Conservation (phyloP, 1,140 invertebrate genomes). For the Maniola jurtina region DNA sequence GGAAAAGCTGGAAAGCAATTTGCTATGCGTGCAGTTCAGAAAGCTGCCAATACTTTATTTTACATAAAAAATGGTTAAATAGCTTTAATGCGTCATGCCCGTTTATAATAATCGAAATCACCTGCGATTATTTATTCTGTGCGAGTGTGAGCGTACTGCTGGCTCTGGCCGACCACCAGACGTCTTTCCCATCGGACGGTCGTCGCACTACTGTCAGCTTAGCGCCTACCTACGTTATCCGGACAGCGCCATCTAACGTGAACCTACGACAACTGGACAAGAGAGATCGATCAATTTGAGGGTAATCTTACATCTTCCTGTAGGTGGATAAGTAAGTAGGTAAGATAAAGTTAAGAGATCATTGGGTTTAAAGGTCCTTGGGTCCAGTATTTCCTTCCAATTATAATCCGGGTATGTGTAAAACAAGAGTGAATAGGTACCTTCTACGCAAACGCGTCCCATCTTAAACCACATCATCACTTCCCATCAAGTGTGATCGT, state of each 20-base stretch:
- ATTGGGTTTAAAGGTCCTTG: too few species aligned
- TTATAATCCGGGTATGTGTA: too few species aligned
- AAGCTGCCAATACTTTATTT: background rate
- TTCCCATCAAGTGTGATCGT: too few species aligned
- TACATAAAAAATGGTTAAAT: background rate
- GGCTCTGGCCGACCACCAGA: constrained; percentile 66
- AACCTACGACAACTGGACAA: constrained; percentile 51
- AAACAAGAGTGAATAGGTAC: too few species aligned
- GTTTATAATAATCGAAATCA: constrained; percentile 34
- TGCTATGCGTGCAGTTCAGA: constrained; percentile 18
- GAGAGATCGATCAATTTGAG: constrained; percentile 33
- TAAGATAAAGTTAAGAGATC: too few species aligned
- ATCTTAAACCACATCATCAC: too few species aligned
- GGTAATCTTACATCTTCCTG: background rate
- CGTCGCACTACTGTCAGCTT: constrained; percentile 48
- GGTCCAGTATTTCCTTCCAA: too few species aligned
- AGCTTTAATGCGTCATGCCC: constrained; percentile 22
- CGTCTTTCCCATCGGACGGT: constrained; percentile 71
- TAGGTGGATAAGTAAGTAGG: too few species aligned
- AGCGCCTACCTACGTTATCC: constrained; percentile 47
- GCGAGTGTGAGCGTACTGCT: constrained; percentile 59
- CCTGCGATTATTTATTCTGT: constrained; percentile 64
- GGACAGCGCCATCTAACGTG: constrained; percentile 50
- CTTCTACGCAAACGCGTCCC: too few species aligned
- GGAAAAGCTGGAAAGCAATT: background rate